A percentile compares a stretch with the other conserved stretches of the same genome.
Evolutionary conservation across 2,888 invertebrate genomes (phyloP).

Genomic region (Pyralis farinalis): DNA sequence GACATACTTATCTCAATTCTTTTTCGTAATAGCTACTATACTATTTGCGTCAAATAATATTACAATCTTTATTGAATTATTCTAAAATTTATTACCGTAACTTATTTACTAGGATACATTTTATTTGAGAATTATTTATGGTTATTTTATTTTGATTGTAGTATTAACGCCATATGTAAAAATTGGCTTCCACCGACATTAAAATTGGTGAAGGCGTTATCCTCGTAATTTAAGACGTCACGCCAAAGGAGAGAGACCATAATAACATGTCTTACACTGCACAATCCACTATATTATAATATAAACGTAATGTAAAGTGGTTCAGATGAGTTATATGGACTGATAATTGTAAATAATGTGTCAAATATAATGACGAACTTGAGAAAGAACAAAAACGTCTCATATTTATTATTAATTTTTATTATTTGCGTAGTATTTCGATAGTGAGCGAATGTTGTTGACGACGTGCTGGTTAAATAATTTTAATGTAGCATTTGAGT

Average conservation of each 20-base stretch:
- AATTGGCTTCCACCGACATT: neutral
- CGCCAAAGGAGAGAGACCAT: constrained; percentile 43
- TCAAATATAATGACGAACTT: constrained; percentile 57
- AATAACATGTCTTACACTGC: constrained; percentile 45
- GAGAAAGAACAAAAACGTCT: constrained; percentile 69
- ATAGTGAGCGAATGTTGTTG: constrained; percentile 59
- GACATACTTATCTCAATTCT: constrained; percentile 1
- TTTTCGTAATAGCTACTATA: neutral
- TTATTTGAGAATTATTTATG: constrained; percentile 11
- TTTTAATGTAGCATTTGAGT: constrained; percentile 53
- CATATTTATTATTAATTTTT: constrained; percentile 66
- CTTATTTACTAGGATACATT: constrained; percentile 10
- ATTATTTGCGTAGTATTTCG: constrained; percentile 49
- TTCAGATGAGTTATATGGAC: constrained; percentile 55
- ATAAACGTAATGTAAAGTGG: constrained; percentile 26
- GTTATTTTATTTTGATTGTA: constrained; percentile 4
- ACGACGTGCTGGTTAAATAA: constrained; percentile 55
- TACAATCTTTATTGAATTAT: constrained; percentile 8
- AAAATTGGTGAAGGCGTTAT: constrained; percentile 1
- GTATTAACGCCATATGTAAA: constrained; percentile 6
- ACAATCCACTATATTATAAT: constrained; percentile 31
- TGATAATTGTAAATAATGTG: constrained; percentile 70
- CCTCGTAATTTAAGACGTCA: constrained; percentile 27
- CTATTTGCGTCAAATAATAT: constrained; percentile 7
- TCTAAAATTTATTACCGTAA: constrained; percentile 3